Base-by-base conservation (phyloP, 30 jellyfish, hydroid and myxozoan genomes). In the Euphysa ruthae region DNA sequence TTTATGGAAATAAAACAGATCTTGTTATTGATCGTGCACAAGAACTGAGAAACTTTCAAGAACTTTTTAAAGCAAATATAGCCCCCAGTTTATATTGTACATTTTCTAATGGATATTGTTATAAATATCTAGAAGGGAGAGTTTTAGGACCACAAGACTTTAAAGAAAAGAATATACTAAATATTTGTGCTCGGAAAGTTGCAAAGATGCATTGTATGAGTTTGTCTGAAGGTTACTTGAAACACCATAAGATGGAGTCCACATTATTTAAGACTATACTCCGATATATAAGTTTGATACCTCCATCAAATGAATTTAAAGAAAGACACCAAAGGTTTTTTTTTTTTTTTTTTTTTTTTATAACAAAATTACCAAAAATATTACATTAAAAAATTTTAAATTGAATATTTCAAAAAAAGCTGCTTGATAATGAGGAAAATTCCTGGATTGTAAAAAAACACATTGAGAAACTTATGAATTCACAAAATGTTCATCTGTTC, bases 1-100 rank as follows among this genome's bases (percentile, higher is more conserved):
- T 85, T n/a, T 85, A 85, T 74, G 95, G 95, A 21, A 61, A 64
- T n/a, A 85, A 85, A 65, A 85, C 95, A 6, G 95, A 85, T 49
- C 57, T 85, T 24, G 50, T 85, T 58, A 85, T 85, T 35, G 95
- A 85, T 78, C 56, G 95, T 19, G 95, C 95, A 6, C 88, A 55
- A 61, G 95, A 85, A 66, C 83, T 85, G 20, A 70, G 93, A 32
- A 85, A 85, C 68, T 70, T 85, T 62, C 80, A 85, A 49, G 81
- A 77, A 62, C 55, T 85, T 49, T 75, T 52, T 13, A 66, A 50
- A 58, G 44, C 63, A 55, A 85, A 83, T 14, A 32, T 78, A 16
- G 88, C 95, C 5, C 95, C 95, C 4, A 33, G 73, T 33, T 55
- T 85, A 14, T 77, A 74, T 66, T 70, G 93, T 76, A 85, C 95